Evolutionary conservation across 2,888 invertebrate species (phyloP), one percentile per base, ranked within the genome.

Genomic region (Brachyopa scutellaris): DNA sequence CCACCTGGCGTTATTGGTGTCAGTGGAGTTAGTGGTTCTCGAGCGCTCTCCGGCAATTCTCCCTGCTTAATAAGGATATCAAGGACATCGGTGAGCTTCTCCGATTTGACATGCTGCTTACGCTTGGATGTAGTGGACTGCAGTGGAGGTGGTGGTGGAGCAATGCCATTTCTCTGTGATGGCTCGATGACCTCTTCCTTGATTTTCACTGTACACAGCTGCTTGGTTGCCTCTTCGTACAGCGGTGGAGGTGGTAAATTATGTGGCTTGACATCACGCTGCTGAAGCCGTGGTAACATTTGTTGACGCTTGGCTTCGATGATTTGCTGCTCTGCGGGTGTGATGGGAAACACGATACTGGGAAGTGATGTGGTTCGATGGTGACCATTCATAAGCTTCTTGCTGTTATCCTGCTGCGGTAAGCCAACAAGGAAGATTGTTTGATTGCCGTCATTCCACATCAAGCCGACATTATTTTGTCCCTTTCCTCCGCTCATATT

Each of bases 41-140:
- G 76, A 4, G 87, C 97, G 86, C 97, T 97, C 6, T 97, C 94
- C 0, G 97, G 97, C 70, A 98, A 90, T 88, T 98, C 98, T 8
- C 98, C 98, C 88, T 97, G 97, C 88, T 97, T 95, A 45, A 98
- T 97, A 9, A 98, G 93, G 85, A 98, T 97, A 88, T 98, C 97
- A 64, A 98, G 91, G 0, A 98, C 97, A 90, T 98, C 98, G 42
- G 88, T 89, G 21, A 90, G 87, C 76, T 90, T 90, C 86, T 91
- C 88, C 87, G 90, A 89, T 73, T 91, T 90, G 0, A 90, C 85
- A 64, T 87, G 62, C 11, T 66, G 78, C 17, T 83, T 83, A 23
- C 83, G 77, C 53, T 85, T 78, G 7, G 84, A 62, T 85, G 86
- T 26, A 4, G 49, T 40, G 2, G 40, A 38, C 13, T 51, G 72